These are phyloP conservation scores for Myrmecophaga tridactyla DNA, from an alignment of 2,113 vertebrate genomes.

Conservation along the genomic window DNA sequence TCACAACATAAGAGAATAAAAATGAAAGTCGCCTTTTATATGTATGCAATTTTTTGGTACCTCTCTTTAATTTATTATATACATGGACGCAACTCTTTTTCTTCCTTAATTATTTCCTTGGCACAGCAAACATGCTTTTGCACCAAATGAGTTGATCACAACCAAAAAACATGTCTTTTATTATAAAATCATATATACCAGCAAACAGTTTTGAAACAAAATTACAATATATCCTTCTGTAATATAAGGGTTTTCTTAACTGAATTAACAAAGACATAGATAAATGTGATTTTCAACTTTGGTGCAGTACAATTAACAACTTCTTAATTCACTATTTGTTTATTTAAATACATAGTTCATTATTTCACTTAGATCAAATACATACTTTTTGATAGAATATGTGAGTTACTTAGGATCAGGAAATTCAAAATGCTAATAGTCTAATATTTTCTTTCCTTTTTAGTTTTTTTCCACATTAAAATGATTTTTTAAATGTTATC, in stretches of 20 bases:
- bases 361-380: neutral
- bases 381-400: neutral
- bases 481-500: neutral
- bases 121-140: neutral
- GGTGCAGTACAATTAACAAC: neutral
- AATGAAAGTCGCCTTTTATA: constrained; percentile 21
- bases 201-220: neutral
- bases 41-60: neutral
- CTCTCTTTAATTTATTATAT: neutral
- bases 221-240: neutral
- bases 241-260: neutral
- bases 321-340: neutral
- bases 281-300: neutral
- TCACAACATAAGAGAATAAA: neutral
- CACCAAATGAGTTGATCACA: neutral
- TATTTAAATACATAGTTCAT: neutral
- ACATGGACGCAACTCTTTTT: neutral
- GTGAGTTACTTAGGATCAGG: neutral
- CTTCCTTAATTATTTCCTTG: neutral
- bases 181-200: neutral
- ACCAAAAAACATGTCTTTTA: neutral
- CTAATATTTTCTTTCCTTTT: neutral
- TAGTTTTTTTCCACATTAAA: neutral
- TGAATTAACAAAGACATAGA: neutral
- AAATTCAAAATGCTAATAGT: neutral